Base-by-base conservation (phyloP, 2,888 invertebrate species). In the Coelinius sp. region DNA sequence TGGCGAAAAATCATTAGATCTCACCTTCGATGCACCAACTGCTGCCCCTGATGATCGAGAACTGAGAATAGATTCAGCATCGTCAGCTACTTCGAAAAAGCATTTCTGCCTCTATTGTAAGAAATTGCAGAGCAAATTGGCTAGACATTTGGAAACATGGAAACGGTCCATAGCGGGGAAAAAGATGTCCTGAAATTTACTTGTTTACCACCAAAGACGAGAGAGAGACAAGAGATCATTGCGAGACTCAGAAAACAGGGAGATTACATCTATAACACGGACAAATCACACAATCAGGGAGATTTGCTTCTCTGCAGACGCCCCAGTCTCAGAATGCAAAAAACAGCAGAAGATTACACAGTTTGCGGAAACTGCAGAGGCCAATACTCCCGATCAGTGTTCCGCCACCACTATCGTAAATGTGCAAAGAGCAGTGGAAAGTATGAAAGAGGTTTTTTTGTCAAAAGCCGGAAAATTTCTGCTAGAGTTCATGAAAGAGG, bases 51-150 rank as follows among this genome's bases (percentile, higher is more conserved):
- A 46, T 46, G 46, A 46, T 14, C 5, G 5, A n/a, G 17, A 2
- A 5, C 20, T 46, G 5, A 46, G 5, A 1, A 46, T 46, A 1
- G 46, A 46, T 1, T n/a, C 46, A 17, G 8, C 46, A n/a, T 46
- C n/a, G n/a, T n/a, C 46, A 17, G 46, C 46, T 64, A 49, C 24
- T 1, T 12, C 7, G n/a, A 27, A 56, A 12, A 25, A 25, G 2
- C 27, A 56, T 12, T 56, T 56, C 53, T 56, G 53, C n/a, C 14
- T 56, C 25, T 56, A 56, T n/a, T 56, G 53, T 25, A 56, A 25
- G 4, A 25, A 24, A 10, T 27, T 25, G n/a, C 53, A 56, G 6
- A 1, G 8, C 0, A 56, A 25, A 56, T 56, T 56, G 1, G 53
- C 53, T 12, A 24, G 53, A 10, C 53, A 56, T 56, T 27, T 56